phyloP scores from a whole-genome alignment of 1,140 invertebrate species.

The Cephus cinctus region DNA sequence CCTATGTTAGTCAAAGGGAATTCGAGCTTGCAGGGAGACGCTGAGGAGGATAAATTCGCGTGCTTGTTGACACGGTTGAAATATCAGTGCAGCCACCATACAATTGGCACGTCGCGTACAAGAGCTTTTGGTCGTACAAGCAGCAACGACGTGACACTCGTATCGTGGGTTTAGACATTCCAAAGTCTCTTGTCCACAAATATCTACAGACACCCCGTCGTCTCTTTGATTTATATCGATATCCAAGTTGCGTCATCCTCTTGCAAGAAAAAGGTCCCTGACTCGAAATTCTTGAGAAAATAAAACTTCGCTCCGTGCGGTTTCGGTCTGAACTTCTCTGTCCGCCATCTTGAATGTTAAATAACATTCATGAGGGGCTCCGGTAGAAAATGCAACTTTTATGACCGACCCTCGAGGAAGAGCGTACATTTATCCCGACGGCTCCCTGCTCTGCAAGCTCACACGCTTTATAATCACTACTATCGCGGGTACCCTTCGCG shows the following conservation, averaged over 20 bases:
- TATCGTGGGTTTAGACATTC: too few species aligned
- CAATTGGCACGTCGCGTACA: too few species aligned
- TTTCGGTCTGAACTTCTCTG: too few species aligned
- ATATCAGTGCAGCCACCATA: constrained; percentile 30
- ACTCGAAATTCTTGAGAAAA: too few species aligned
- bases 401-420: constrained; percentile 19
- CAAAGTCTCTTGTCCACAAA: too few species aligned
- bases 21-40: constrained; percentile 10
- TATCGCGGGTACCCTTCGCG: constrained; percentile 12
- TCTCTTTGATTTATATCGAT: too few species aligned
- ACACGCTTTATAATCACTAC: constrained; percentile 26
- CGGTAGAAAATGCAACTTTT: constrained; percentile 29
- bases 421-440: constrained; percentile 26
- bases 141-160: too few species aligned
- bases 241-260: too few species aligned
- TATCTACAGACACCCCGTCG: too few species aligned
- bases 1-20: constrained; percentile 26
- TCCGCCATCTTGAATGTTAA: constrained; percentile 22
- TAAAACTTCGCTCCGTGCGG: too few species aligned
- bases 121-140: too few species aligned
- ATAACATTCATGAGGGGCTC: constrained; percentile 30
- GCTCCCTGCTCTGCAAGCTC: constrained; percentile 20
- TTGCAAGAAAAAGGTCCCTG: too few species aligned
- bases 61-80: constrained; percentile 29
- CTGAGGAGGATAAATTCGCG: neutral